phyloP scores from a whole-genome alignment of 2,113 vertebrate genomes.

The Empidonax alnorum region DNA sequence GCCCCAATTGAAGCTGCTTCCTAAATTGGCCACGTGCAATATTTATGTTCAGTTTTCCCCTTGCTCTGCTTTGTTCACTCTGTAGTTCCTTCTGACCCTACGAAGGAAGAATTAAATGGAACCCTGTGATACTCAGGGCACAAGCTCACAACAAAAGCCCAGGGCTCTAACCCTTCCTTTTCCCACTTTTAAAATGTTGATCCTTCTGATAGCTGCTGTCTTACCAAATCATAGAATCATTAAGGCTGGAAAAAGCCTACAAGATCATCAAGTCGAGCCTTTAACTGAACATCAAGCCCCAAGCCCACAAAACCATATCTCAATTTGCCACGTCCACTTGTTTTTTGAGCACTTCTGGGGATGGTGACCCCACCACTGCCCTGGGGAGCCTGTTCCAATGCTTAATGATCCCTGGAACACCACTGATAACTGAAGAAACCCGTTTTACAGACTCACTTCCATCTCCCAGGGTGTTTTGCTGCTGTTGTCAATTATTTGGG shows the following conservation, averaged over 20 bases:
- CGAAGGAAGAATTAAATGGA: not conserved
- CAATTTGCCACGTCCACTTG: too few species aligned
- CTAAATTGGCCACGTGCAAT: not conserved
- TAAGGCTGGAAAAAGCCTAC: not conserved
- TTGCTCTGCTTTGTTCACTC: not conserved
- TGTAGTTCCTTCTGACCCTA: not conserved
- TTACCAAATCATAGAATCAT: not conserved
- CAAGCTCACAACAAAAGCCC: not conserved
- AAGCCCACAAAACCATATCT: rapidly evolving
- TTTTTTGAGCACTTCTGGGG: not conserved
- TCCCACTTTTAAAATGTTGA: not conserved
- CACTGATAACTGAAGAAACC: not conserved
- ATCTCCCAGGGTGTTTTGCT: not conserved
- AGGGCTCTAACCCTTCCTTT: not conserved
- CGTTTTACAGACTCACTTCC: not conserved
- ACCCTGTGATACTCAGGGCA: not conserved
- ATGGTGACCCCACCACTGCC: too few species aligned
- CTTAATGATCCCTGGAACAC: not conserved
- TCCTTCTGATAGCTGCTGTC: not conserved
- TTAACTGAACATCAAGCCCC: not conserved
- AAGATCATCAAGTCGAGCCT: not conserved
- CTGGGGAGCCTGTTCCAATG: not conserved
- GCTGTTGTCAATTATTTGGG: not conserved
- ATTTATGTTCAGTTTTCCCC: not conserved
- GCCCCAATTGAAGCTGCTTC: not conserved